Conservation (phyloP, 2,113 vertebrate species). For the Thamnaconus septentrionalis region DNA sequence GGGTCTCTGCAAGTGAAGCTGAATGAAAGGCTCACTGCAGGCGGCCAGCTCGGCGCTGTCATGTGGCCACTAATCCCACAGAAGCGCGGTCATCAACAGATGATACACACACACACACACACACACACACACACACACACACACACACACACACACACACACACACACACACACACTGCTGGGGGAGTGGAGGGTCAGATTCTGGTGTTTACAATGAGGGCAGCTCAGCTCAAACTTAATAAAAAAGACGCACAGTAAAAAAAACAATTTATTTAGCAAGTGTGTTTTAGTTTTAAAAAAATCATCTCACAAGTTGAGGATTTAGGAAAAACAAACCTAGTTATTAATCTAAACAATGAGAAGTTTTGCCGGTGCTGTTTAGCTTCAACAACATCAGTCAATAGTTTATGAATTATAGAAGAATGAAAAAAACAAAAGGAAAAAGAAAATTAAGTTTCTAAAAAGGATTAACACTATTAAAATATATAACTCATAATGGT, state of each 20-base stretch:
- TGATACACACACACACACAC: conserved; percentile 38
- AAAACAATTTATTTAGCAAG: too few species aligned
- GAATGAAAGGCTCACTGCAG: conserved; percentile 58
- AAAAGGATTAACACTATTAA: background rate
- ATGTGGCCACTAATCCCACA: conserved; percentile 69
- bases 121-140: too few species aligned
- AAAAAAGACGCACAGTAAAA: too few species aligned
- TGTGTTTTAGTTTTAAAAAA: background rate
- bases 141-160: too few species aligned
- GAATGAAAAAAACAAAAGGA: background rate
- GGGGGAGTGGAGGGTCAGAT: too few species aligned
- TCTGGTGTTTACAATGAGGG: too few species aligned
- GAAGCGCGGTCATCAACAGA: conserved; percentile 51
- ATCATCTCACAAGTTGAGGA: too few species aligned
- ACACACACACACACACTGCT: too few species aligned
- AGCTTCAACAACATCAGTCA: background rate
- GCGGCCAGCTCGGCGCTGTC: conserved; percentile 58
- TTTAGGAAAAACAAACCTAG: too few species aligned
- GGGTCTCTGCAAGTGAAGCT: conserved; percentile 38
- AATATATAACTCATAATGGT: too few species aligned
- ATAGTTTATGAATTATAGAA: background rate
- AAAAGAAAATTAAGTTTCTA: background rate
- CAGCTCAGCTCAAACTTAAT: background rate
- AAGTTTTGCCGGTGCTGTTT: too few species aligned
- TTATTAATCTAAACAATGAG: too few species aligned